Base-by-base conservation (phyloP, 2,888 invertebrate species). In the Tanaodytes sp. region DNA sequence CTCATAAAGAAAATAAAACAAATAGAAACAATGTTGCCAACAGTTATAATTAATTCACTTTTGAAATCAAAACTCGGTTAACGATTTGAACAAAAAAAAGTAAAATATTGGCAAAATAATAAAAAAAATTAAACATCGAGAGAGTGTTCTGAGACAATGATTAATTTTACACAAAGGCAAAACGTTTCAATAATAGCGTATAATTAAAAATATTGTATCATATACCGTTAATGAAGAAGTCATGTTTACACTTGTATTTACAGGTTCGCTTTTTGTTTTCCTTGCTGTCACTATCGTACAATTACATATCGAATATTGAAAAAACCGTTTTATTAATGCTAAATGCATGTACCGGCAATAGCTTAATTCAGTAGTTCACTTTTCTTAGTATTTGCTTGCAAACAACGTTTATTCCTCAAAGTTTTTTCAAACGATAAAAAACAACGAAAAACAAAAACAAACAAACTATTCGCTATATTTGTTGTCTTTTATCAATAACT, bases 311-410 rank as follows among this genome's bases (percentile, higher is more conserved):
- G 75, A 74, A 68, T 77, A 73, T 76, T 74, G 75, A 23, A 73
- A 76, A 77, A 76, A 76, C 73, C 39, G 46, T 73, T 71, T 57
- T 70, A 72, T 43, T 75, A 74, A 57, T 66, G 69, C 73, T 75
- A 76, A 74, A 73, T 76, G 75, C 73, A 73, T 73, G 66, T 66
- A 40, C 42, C 73, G 72, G 74, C 73, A 74, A 78, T 75, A 75
- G 76, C 75, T 76, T 73, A 74, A 75, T 77, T 74, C 77, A 76
- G 78, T 76, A 76, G 75, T 71, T 65, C 9, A 11, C n/a, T 23
- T 8, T 23, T 23, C 23, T 4, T 23, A 23, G 23, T 23, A 23
- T 23, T 23, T 5, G 8, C 23, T 23, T 23, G 4, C 8, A 23
- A 23, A 5, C 23, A 8, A 23, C 23, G 4, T 23, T 23, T 23